Conservation (phyloP, 2,888 invertebrate species). For the Apamea crenata region DNA sequence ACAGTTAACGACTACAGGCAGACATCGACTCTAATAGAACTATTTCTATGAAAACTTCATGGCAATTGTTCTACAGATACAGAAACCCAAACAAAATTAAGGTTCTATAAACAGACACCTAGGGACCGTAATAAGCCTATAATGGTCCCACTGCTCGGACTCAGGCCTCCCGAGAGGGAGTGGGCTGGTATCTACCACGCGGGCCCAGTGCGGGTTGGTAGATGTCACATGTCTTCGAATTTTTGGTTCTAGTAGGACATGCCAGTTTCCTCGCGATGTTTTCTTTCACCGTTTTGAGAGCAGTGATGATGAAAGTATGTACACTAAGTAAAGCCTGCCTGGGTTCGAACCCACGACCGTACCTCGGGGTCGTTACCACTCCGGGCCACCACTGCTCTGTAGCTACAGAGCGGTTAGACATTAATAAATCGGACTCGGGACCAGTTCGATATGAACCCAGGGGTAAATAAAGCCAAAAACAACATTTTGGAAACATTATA, state of each 20-base stretch:
- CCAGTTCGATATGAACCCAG: background rate
- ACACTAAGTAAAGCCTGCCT: background rate
- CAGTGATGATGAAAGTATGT: background rate
- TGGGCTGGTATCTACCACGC: background rate
- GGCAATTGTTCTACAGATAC: background rate
- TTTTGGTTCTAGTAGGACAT: background rate
- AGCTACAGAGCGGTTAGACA: background rate
- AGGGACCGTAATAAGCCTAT: background rate
- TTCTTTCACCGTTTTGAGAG: background rate
- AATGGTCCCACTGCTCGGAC: background rate
- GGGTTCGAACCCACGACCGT: background rate
- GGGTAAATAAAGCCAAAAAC: constrained; percentile 1
- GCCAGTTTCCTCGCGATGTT: background rate
- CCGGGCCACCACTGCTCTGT: background rate
- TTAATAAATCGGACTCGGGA: constrained; percentile 17
- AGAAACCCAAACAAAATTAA: background rate
- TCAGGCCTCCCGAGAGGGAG: background rate
- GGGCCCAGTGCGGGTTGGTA: background rate
- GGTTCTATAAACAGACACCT: background rate
- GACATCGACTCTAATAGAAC: too few relatives aligned
- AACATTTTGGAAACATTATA: constrained; percentile 21
- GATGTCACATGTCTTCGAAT: background rate
- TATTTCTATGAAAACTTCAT: too few relatives aligned
- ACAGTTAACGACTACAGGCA: background rate
- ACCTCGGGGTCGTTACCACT: background rate